Evolutionary conservation across 2,888 invertebrate species (phyloP).

Genomic region (Plagiodera versicolora): DNA sequence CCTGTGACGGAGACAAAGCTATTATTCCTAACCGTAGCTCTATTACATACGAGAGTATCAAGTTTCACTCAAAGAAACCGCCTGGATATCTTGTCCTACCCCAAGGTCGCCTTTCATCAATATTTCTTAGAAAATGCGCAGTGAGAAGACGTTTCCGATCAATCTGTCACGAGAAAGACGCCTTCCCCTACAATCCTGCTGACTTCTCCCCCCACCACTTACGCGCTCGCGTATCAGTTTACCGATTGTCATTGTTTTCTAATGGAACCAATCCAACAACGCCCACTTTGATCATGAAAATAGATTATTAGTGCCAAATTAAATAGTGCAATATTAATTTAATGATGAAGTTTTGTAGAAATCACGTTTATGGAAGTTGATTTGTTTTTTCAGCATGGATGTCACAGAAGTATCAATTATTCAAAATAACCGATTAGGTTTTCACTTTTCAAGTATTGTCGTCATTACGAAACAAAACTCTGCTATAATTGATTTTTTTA

Average conservation of each 20-base stretch:
- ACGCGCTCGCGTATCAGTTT: conserved; percentile 14
- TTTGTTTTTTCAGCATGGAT: not conserved
- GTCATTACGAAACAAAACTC: not conserved
- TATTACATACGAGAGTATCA: not conserved
- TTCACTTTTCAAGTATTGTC: not conserved
- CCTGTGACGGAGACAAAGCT: too few species aligned
- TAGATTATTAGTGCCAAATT: not conserved
- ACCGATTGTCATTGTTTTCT: conserved; percentile 15
- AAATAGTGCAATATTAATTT: too few species aligned
- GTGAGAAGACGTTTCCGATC: not conserved
- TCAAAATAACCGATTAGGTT: not conserved
- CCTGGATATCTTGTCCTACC: not conserved
- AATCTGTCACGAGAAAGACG: not conserved
- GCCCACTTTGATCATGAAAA: conserved; percentile 22
- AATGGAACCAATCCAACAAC: conserved; percentile 18
- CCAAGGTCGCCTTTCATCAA: not conserved
- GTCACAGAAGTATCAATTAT: not conserved
- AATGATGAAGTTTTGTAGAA: too few species aligned
- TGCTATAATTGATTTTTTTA: not conserved
- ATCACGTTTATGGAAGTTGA: too few species aligned
- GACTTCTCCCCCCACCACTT: conserved; percentile 3
- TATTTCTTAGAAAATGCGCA: not conserved
- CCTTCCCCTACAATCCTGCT: conserved; percentile 10
- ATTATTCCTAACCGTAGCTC: not conserved
- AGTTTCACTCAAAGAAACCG: not conserved